Percentiles rank a stretch among this genome's conserved stretches.
phyloP scores from a whole-genome alignment of 2,888 invertebrate genomes.

The Phorcus lineatus region DNA sequence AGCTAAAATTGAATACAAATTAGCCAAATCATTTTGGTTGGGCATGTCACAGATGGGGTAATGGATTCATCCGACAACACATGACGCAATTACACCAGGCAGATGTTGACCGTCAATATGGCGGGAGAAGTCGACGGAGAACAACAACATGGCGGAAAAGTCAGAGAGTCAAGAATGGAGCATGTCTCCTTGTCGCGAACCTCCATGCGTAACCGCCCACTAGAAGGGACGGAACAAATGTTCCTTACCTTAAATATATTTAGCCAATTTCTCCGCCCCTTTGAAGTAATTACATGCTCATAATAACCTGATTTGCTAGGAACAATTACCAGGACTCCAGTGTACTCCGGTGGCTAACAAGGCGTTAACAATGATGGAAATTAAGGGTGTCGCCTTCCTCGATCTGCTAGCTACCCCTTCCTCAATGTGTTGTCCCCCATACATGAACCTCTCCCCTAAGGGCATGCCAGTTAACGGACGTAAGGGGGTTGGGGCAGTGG shows the following conservation, averaged over 20 bases:
- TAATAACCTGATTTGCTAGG: not conserved
- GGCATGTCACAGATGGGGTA: not conserved
- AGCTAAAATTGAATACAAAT: too few species aligned
- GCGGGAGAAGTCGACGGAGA: not conserved
- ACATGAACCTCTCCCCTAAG: not conserved
- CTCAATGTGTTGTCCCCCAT: not conserved
- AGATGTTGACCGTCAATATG: not conserved
- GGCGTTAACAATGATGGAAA: constrained; percentile 5
- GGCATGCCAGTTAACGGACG: not conserved
- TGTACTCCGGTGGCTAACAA: not conserved
- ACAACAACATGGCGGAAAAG: not conserved
- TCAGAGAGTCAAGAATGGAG: not conserved
- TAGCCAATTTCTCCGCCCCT: not conserved
- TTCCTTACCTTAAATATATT: not conserved
- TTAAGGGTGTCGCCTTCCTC: not conserved
- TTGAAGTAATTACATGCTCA: not conserved
- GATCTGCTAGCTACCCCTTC: not conserved
- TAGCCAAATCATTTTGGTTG: too few species aligned
- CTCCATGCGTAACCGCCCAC: not conserved
- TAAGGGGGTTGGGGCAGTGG: not conserved
- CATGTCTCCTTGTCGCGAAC: not conserved
- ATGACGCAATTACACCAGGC: not conserved
- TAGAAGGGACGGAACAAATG: not conserved
- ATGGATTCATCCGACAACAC: not conserved
- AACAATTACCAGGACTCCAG: not conserved